phyloP scores from a whole-genome alignment of 2,113 vertebrate genomes.

The Lucifuga dentata region DNA sequence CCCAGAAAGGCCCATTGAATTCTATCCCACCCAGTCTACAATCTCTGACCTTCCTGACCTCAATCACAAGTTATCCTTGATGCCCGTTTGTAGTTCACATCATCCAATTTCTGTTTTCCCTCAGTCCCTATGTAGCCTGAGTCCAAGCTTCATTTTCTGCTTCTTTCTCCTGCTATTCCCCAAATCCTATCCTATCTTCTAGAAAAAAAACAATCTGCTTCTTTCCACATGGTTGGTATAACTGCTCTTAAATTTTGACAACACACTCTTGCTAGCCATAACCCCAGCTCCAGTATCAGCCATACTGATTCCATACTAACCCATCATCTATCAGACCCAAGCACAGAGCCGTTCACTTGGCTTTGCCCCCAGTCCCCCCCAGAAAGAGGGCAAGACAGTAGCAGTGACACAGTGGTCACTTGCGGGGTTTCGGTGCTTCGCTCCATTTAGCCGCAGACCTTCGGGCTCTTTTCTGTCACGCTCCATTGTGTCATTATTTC shows the following conservation, averaged over 20 bases:
- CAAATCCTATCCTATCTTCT: constrained; percentile 22
- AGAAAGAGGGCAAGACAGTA: constrained; percentile 16
- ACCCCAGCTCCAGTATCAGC: constrained; percentile 11
- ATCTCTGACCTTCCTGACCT: constrained; percentile 56
- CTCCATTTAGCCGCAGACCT: constrained; percentile 60
- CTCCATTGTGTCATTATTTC: constrained; percentile 53
- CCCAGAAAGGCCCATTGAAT: constrained; percentile 1
- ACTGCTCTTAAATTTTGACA: constrained; percentile 18
- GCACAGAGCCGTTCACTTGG: neutral
- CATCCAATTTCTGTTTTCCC: constrained; percentile 32
- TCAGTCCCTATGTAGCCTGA: neutral
- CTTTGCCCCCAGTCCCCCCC: neutral
- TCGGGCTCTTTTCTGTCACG: constrained; percentile 36
- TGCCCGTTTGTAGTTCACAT: constrained; percentile 35
- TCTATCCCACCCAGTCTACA: neutral
- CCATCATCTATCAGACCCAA: constrained; percentile 14
- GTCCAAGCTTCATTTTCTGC: constrained; percentile 16
- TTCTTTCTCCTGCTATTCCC: constrained; percentile 8
- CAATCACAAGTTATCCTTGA: constrained; percentile 41
- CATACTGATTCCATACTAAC: neutral
- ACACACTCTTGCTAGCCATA: constrained; percentile 13
- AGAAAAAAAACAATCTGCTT: constrained; percentile 39
- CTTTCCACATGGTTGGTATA: constrained; percentile 44
- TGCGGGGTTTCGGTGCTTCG: constrained; percentile 40
- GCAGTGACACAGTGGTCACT: constrained; percentile 37